Percentiles rank a stretch among this genome's conserved stretches.
These are phyloP conservation scores for Epizoanthus illoricatus DNA, from an alignment of 92 coral and sea anemone genomes.

Conservation along the genomic window DNA sequence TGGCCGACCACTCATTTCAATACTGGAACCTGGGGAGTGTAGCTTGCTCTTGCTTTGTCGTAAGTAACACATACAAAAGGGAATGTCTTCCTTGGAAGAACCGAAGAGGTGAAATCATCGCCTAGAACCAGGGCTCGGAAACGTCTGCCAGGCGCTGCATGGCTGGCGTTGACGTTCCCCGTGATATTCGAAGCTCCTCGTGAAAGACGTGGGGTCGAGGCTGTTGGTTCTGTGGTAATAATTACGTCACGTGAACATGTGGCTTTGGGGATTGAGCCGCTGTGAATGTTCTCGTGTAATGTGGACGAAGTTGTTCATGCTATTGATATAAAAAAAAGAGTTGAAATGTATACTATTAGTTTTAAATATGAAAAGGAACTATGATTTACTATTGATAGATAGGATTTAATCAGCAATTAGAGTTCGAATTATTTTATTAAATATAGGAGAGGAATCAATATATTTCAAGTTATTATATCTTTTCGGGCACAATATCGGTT, in stretches of 20 bases:
- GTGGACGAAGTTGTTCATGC: not conserved
- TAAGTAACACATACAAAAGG: not conserved
- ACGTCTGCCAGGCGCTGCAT: not conserved
- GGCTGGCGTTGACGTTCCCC: not conserved
- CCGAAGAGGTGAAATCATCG: not conserved
- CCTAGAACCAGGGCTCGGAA: not conserved
- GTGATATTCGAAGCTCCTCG: not conserved
- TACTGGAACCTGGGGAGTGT: not conserved
- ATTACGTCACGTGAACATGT: not conserved
- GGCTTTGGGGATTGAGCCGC: not conserved
- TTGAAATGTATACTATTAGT: not conserved
- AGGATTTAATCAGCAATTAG: slow-evolving; percentile 7
- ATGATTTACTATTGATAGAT: slow-evolving; percentile 24
- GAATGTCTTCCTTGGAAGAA: not conserved
- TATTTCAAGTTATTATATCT: too few species aligned
- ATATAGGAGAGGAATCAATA: slow-evolving; percentile 6
- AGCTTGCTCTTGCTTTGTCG: not conserved
- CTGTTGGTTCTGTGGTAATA: not conserved
- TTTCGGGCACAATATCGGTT: too few species aligned
- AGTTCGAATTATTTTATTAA: slow-evolving; percentile 19
- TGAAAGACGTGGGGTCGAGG: slow-evolving; percentile 3
- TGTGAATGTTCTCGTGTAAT: not conserved
- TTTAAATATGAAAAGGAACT: slow-evolving; percentile 9
- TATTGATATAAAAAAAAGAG: too few species aligned
- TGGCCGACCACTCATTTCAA: not conserved